A percentile compares a stretch with the other conserved stretches of the same genome.
Evolutionary conservation across 2,113 vertebrate species (phyloP).

Genomic region (Halcyon senegalensis): DNA sequence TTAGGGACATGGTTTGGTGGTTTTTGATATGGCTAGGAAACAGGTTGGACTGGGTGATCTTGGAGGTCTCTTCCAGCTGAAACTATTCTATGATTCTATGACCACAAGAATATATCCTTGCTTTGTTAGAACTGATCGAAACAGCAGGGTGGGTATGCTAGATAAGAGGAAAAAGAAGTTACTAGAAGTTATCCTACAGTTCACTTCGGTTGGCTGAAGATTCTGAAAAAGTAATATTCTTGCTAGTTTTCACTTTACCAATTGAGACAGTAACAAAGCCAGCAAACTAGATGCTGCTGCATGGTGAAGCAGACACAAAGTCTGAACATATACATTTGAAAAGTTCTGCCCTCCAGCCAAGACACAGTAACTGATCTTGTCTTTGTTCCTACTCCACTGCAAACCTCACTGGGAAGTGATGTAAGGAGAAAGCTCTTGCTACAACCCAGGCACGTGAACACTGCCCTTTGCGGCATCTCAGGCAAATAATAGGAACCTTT

Average conservation of each 20-base stretch:
- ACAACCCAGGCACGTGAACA: neutral
- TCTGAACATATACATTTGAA: neutral
- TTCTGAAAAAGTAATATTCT: neutral
- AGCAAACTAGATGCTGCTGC: neutral
- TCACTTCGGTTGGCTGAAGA: neutral
- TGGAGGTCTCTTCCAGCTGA: too few species aligned
- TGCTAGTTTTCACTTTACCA: neutral
- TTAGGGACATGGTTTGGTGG: too few species aligned
- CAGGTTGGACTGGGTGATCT: too few species aligned
- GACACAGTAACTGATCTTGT: neutral
- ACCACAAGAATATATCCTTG: neutral
- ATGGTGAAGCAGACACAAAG: neutral
- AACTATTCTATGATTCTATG: too few species aligned
- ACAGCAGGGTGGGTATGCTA: neutral
- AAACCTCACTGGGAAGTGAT: neutral
- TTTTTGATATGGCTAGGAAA: too few species aligned
- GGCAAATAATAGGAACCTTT: constrained; percentile 10
- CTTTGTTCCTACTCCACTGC: constrained; percentile 20
- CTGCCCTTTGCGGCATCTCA: constrained; percentile 15
- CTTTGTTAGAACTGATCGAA: neutral
- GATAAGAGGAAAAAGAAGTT: neutral
- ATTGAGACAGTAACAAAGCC: neutral
- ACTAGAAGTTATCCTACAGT: neutral
- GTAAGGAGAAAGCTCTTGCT: constrained; percentile 26
- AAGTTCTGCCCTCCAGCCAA: constrained; percentile 29